A percentile compares a stretch with the other conserved stretches of the same genome.
These are phyloP conservation scores for Setipinna tenuifilis DNA, from an alignment of 2,797 vertebrate genomes.

Conservation along the genomic window DNA sequence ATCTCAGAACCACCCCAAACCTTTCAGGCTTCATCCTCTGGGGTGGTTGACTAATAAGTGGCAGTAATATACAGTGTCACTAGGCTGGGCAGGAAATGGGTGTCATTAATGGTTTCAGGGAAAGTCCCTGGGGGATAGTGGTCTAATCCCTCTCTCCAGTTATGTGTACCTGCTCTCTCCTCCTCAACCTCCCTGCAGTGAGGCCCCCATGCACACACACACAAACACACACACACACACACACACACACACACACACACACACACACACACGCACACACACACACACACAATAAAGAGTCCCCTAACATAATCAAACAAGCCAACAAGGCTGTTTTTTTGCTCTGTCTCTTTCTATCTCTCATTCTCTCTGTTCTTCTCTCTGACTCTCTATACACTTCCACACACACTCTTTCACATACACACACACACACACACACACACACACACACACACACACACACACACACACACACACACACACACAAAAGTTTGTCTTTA, in stretches of 20 bases:
- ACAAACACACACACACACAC: too few relatives aligned
- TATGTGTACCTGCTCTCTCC: background rate
- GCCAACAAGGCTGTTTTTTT: background rate
- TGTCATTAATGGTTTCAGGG: conserved; percentile 8
- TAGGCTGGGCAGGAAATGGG: conserved; percentile 3
- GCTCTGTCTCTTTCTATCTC: background rate
- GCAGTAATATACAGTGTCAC: conserved; percentile 14
- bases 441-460: background rate
- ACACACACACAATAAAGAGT: background rate
- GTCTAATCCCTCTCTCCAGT: background rate
- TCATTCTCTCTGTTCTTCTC: background rate
- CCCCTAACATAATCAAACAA: background rate
- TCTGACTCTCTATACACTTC: background rate
- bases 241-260: too few relatives aligned
- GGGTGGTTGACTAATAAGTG: conserved; percentile 2
- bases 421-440: background rate
- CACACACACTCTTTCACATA: background rate
- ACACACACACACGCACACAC: background rate
- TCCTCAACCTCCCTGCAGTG: background rate
- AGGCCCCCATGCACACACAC: background rate
- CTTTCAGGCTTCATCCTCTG: background rate
- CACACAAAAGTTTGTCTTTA: conserved; percentile 1
- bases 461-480: background rate
- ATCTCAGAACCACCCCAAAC: conserved; percentile 14
- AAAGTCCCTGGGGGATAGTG: background rate